phyloP scores from a whole-genome alignment of 2,113 vertebrate species.

The Psilopsiagon aymara region DNA sequence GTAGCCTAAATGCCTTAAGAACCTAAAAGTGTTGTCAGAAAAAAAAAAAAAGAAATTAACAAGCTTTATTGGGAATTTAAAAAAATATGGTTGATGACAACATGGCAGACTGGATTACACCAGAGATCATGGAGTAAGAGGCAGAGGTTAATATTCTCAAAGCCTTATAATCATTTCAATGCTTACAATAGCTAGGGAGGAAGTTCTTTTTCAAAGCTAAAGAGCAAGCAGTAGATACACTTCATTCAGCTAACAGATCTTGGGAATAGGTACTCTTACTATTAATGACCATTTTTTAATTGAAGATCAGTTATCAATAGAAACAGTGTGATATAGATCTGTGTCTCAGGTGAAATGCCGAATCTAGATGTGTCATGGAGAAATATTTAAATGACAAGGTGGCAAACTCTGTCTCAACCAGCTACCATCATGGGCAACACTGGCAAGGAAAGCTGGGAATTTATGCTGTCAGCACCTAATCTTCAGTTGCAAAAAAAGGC shows the following conservation, averaged over 20 bases:
- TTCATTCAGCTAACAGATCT: not conserved
- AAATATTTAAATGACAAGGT: not conserved
- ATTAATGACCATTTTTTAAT: not conserved
- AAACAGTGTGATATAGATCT: not conserved
- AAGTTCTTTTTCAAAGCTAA: not conserved
- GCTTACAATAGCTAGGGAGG: not conserved
- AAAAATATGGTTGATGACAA: not conserved
- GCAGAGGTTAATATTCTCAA: not conserved
- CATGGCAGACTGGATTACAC: not conserved
- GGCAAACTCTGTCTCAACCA: not conserved
- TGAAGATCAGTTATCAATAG: not conserved
- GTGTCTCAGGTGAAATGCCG: not conserved
- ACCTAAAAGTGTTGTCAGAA: not conserved
- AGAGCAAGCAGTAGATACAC: not conserved
- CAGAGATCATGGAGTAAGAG: not conserved
- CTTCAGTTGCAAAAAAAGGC: not conserved
- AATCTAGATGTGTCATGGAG: not conserved
- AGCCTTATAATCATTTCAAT: not conserved
- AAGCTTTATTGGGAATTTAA: not conserved
- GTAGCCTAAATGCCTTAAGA: not conserved
- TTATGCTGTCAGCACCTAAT: not conserved
- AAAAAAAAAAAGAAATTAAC: not conserved
- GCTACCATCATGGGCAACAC: not conserved
- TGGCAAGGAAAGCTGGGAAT: not conserved
- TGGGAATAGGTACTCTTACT: not conserved